These are phyloP conservation scores for Terebella lapidaria DNA, from an alignment of 2,888 invertebrate genomes.

Conservation along the genomic window DNA sequence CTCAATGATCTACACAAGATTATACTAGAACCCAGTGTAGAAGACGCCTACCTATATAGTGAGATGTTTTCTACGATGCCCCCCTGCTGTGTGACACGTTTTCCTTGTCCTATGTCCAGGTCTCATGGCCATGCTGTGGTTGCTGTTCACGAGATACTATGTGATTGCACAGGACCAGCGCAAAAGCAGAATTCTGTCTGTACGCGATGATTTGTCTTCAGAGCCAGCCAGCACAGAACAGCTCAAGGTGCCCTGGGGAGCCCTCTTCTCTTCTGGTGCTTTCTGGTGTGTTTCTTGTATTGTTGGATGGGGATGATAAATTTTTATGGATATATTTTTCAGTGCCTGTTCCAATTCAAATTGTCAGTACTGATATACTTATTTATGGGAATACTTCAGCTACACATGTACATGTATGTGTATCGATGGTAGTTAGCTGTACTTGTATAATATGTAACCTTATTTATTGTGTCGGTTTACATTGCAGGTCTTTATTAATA, in stretches of 20 bases:
- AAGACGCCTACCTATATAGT: not conserved
- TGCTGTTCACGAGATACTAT: conserved; percentile 59
- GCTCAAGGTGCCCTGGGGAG: conserved; percentile 60
- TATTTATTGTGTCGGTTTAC: not conserved
- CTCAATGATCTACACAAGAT: too few relatives aligned
- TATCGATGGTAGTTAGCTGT: too few relatives aligned
- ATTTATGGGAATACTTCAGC: too few relatives aligned
- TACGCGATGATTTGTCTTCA: conserved; percentile 24
- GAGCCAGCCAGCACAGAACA: conserved; percentile 5
- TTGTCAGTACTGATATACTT: too few relatives aligned
- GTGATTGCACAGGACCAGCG: conserved; percentile 48
- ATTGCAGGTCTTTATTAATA: conserved; percentile 63
- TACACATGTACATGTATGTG: too few relatives aligned
- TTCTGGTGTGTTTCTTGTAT: conserved; percentile 59
- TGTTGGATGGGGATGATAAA: too few relatives aligned
- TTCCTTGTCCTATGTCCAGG: conserved; percentile 45
- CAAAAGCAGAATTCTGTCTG: conserved; percentile 37
- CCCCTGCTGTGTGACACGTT: not conserved
- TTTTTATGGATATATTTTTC: too few relatives aligned
- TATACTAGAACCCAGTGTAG: too few relatives aligned
- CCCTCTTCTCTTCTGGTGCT: conserved; percentile 60
- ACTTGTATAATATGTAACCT: too few relatives aligned
- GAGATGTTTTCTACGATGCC: not conserved
- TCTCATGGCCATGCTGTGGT: conserved; percentile 61
- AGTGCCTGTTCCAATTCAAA: too few relatives aligned